Evolutionary conservation across 2,113 vertebrate species (phyloP), one percentile per base, ranked within the genome.

Genomic region (Trichechus manatus): DNA sequence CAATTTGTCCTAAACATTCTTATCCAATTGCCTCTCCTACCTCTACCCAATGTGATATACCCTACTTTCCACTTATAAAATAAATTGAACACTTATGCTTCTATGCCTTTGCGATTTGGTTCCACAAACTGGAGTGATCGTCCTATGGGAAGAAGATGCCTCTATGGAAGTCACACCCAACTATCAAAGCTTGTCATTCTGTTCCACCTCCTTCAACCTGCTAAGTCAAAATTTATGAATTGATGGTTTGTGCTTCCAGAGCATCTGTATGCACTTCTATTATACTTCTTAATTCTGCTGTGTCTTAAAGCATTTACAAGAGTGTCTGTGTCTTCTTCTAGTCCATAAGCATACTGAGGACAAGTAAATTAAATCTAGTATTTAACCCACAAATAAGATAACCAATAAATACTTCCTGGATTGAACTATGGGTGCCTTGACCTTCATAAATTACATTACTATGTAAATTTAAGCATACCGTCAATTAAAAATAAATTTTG

Each of bases 401-500:
- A 96, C 27, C 90, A 96, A 83, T 89, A 93, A 66, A 93, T n/a
- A 85, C 33, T 74, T 92, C 23, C 77, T 15, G 20, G 53, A 68
- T 63, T 74, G 44, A 89, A 20, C 23, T 77, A 66, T 72, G 11
- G 72, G 44, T 81, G n/a, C 2, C 61, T 77, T 96, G 42, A 94
- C n/a, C 29, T 93, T 93, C 53, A 89, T 29, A 87, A 39, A 81
- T 1, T 44, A 87, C 1, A 91, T 59, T 59, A 74, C 83, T 61
- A 83, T 61, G 22, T 80, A 87, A 83, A 83, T 47, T 92, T 79
- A 96, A 86, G 17, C 53, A 56, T 75, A 87, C 80, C 14, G 3
- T 70, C 77, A 89, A 83, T 84, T 96, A 82, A 93, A 74, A 95
- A 72, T 93, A 89, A n/a, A 87, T 39, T 70, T 87, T 66, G 80